phyloP scores from a whole-genome alignment of 2,888 invertebrate genomes.

The Strigamia maritima region DNA sequence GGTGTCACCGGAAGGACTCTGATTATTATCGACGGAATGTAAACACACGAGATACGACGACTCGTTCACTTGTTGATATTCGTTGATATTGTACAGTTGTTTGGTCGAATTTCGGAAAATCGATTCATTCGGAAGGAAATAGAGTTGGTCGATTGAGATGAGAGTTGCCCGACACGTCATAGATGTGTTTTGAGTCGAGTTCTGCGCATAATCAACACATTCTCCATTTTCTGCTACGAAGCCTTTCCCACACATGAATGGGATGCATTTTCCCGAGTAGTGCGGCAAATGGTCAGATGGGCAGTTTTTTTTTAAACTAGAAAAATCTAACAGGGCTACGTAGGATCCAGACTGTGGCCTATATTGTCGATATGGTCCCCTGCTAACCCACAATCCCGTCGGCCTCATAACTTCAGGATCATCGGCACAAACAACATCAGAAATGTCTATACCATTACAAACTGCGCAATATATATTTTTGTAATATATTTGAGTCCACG shows the following conservation, averaged over 20 bases:
- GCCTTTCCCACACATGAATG: neutral
- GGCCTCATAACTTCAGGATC: too few species aligned
- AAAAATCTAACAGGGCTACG: neutral
- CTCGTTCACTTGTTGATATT: neutral
- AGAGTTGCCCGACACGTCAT: neutral
- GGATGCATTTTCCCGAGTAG: neutral
- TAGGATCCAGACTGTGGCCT: too few species aligned
- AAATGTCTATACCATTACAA: slow-evolving; percentile 49
- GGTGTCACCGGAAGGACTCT: too few species aligned
- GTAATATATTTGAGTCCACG: slow-evolving; percentile 44
- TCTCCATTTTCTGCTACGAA: neutral
- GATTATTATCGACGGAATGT: too few species aligned
- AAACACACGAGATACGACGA: slow-evolving; percentile 41
- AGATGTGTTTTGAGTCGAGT: neutral
- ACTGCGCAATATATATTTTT: slow-evolving; percentile 56
- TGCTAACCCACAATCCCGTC: too few species aligned
- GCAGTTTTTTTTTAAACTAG: neutral
- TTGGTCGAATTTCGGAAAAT: neutral
- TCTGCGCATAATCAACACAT: neutral
- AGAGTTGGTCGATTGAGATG: neutral
- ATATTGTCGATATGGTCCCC: too few species aligned
- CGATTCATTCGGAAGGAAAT: neutral
- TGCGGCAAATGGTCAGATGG: neutral
- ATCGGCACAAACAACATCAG: neutral
- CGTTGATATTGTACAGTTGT: neutral